Evolutionary conservation across 2,888 invertebrate species (phyloP), one percentile per base, ranked within the genome.

Genomic region (Augochlorella aurata): DNA sequence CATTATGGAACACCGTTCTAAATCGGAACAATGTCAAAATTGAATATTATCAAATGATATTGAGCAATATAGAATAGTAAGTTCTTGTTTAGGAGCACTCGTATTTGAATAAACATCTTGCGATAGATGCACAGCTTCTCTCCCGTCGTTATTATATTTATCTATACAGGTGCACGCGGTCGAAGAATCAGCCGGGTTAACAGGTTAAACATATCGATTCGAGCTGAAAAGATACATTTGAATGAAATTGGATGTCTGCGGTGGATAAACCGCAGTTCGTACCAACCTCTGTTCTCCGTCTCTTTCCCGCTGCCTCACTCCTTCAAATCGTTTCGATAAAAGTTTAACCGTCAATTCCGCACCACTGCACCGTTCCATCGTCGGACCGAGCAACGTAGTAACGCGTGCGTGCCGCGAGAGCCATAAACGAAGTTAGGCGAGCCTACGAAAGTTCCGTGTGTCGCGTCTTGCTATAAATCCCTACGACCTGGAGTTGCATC

Each of bases 201-300:
- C 61, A 61, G 61, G 61, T 61, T 61, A 61, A 61, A 61, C 61
- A 18, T 61, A 61, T 61, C 61, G 61, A 29, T 24, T 9, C 29
- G 16, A 38, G 61, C 61, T 29, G 61, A 38, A 29, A 24, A 61
- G 61, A 61, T 61, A 65, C 29, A 65, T 65, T n/a, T 65, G 63
- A 65, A 65, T 44, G 63, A 65, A 65, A 65, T 65, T 65, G 63
- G 63, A 65, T 65, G 63, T 44, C 63, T 65, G 63, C 44, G 63
- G 63, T 65, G 63, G 44, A 65, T 18, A 65, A 44, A 65, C 63
- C 63, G 63, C 63, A 65, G 44, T n/a, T 65, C 63, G 63, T 65
- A 65, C 44, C 63, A 65, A 82, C 82, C 63, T 65, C n/a, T 38
- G 44, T 65, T 38, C 29, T 61, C 29, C 8, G 16, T 38, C 61